These are phyloP conservation scores for Cebidichthys violaceus DNA, from an alignment of 2,113 vertebrate species.

Conservation along the genomic window DNA sequence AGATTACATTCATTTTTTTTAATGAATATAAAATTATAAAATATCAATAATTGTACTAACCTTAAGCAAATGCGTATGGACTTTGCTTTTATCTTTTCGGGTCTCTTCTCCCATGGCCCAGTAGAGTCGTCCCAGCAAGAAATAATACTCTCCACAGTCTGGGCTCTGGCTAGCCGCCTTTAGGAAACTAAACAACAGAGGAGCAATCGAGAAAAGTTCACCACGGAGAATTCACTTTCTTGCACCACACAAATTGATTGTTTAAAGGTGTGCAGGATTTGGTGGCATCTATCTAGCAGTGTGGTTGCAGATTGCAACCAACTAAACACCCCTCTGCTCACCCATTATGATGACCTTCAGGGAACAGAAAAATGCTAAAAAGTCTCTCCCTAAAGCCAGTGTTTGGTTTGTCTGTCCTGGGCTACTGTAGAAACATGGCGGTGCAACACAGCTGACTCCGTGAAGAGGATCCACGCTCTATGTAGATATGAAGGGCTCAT, in stretches of 20 bases:
- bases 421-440: not conserved
- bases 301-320: not conserved
- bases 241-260: not conserved
- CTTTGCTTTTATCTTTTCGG: constrained; percentile 90
- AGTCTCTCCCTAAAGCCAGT: not conserved
- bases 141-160: constrained; percentile 88
- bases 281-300: not conserved
- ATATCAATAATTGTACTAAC: constrained; percentile 77
- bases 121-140: constrained; percentile 89
- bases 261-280: not conserved
- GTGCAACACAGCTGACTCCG: not conserved
- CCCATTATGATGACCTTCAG: not conserved
- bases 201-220: not conserved
- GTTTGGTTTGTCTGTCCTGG: not conserved
- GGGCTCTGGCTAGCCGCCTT: constrained; percentile 85
- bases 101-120: constrained; percentile 94
- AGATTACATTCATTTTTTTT: not conserved
- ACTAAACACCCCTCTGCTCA: not conserved
- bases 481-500: not conserved
- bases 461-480: not conserved
- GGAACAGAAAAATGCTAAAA: not conserved
- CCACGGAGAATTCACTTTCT: not conserved
- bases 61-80: constrained; percentile 92
- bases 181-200: constrained; percentile 84
- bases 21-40: too few relatives aligned